Evolutionary conservation across 2,888 invertebrate species (phyloP).

Genomic region (Drosophila cognata): DNA sequence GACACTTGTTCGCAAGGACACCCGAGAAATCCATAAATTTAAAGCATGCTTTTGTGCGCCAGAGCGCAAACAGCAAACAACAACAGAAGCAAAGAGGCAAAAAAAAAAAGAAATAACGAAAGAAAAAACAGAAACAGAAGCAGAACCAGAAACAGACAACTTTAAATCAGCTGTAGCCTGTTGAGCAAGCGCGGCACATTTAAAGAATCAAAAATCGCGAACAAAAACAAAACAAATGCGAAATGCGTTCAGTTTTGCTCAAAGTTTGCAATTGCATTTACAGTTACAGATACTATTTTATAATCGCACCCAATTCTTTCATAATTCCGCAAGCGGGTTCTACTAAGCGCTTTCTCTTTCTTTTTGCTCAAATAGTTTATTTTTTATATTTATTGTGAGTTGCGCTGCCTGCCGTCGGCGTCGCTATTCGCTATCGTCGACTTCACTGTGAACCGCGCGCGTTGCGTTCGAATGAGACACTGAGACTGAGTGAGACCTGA

Average conservation of each 20-base stretch:
- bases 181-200: conserved; percentile 59
- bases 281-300: conserved; percentile 16
- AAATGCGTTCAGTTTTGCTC: background rate
- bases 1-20: conserved; percentile 76
- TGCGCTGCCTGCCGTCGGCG: conserved; percentile 24
- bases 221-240: conserved; percentile 1
- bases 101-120: conserved; percentile 8
- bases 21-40: conserved; percentile 76
- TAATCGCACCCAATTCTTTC: conserved; percentile 64
- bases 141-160: conserved; percentile 8
- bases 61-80: conserved; percentile 13
- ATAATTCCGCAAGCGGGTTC: conserved; percentile 55
- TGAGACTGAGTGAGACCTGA: conserved; percentile 36
- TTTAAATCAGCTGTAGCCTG: conserved; percentile 62
- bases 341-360: conserved; percentile 21
- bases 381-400: conserved; percentile 45
- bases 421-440: conserved; percentile 23
- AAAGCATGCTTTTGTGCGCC: conserved; percentile 66
- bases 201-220: conserved; percentile 11
- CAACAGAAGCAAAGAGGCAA: conserved; percentile 1
- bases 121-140: background rate
- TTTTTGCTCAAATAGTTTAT: conserved; percentile 38
- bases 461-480: conserved; percentile 60
- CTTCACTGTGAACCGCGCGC: conserved; percentile 61
- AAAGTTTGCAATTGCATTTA: conserved; percentile 12